These are phyloP conservation scores for Bombus sylvicola DNA, from an alignment of 1,140 invertebrate species.

Conservation along the genomic window DNA sequence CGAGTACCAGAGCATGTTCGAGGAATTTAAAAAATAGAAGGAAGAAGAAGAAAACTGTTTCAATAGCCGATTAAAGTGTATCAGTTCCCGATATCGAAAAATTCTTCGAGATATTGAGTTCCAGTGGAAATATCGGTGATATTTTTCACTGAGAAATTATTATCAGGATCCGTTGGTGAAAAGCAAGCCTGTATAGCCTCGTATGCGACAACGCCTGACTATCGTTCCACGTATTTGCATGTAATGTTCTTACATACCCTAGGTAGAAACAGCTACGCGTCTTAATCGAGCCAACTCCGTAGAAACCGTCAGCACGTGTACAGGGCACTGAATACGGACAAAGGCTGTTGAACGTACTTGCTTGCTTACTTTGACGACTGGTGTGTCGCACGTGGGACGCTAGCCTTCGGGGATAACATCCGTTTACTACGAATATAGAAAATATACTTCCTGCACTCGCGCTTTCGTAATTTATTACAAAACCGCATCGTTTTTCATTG, in stretches of 20 bases:
- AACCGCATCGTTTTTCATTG: not conserved
- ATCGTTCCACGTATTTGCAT: slow-evolving; percentile 19
- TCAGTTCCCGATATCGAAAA: not conserved
- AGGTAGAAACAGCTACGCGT: slow-evolving; percentile 25
- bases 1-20: no score
- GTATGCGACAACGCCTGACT: slow-evolving; percentile 17
- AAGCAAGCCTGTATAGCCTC: not conserved
- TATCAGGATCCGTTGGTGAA: not conserved
- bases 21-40: no score
- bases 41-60: not conserved
- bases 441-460: slow-evolving; percentile 16
- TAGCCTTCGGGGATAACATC: slow-evolving; percentile 2
- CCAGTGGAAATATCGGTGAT: not conserved
- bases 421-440: slow-evolving; percentile 19
- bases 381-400: slow-evolving; percentile 24
- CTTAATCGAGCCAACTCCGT: slow-evolving; percentile 29
- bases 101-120: not conserved
- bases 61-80: not conserved
- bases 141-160: not conserved
- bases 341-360: not conserved
- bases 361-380: not conserved
- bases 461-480: not conserved
- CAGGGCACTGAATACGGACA: slow-evolving; percentile 13
- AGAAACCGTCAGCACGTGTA: slow-evolving; percentile 35
- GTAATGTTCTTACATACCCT: not conserved